These are phyloP conservation scores for Nomada goodeniana DNA, from an alignment of 2,888 invertebrate genomes.

Conservation along the genomic window DNA sequence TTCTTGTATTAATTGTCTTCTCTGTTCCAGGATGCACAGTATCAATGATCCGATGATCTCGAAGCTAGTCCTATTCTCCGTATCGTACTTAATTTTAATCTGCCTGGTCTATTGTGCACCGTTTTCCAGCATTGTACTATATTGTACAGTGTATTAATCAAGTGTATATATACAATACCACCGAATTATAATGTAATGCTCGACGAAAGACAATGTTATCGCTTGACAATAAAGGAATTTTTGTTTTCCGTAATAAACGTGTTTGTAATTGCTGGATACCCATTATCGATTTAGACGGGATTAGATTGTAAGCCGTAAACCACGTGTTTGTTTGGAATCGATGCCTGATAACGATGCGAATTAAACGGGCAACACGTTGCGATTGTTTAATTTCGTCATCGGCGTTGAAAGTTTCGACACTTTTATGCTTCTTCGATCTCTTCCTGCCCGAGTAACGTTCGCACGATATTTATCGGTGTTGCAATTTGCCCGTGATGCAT, in stretches of 20 bases:
- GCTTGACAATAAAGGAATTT: slow-evolving; percentile 33
- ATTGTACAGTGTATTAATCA: background rate
- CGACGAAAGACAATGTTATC: background rate
- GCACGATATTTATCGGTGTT: slow-evolving; percentile 22
- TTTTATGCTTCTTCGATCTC: slow-evolving; percentile 19
- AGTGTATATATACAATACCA: background rate
- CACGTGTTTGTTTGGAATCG: slow-evolving; percentile 13
- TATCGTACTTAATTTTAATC: background rate
- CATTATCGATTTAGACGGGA: slow-evolving; percentile 24
- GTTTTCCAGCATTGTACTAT: background rate
- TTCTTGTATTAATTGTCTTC: background rate
- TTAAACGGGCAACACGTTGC: background rate
- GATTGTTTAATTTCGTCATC: background rate
- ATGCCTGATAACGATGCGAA: slow-evolving; percentile 10
- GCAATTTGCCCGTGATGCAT: slow-evolving; percentile 38
- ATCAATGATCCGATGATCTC: slow-evolving; percentile 43
- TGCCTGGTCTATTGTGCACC: background rate
- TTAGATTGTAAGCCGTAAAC: slow-evolving; percentile 18
- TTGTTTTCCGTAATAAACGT: slow-evolving; percentile 12
- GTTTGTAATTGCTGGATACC: background rate
- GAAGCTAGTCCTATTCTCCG: slow-evolving; percentile 27
- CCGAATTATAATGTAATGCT: slow-evolving; percentile 1
- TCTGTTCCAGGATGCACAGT: slow-evolving; percentile 45
- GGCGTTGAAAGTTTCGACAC: slow-evolving; percentile 40
- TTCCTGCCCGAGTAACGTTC: slow-evolving; percentile 22